Conservation (phyloP, 2,888 invertebrate genomes). For the Ectropis crepuscularia region DNA sequence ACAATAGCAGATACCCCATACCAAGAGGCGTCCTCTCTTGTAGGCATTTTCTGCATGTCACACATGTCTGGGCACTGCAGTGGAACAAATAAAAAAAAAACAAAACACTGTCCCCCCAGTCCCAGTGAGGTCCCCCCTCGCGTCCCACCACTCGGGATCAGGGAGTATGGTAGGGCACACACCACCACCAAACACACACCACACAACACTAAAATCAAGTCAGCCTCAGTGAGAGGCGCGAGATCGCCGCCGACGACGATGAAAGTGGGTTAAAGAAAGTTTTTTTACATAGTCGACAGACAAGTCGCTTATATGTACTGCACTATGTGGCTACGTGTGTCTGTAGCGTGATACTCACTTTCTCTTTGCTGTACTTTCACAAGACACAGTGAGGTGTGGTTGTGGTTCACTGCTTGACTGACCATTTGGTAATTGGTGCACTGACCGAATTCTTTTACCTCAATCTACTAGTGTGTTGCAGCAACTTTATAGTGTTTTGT, state of each 20-base stretch:
- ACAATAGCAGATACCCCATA: constrained; percentile 56
- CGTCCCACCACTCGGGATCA: constrained; percentile 75
- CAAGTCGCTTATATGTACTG: constrained; percentile 71
- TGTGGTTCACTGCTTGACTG: constrained; percentile 70
- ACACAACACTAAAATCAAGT: constrained; percentile 74
- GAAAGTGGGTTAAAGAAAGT: constrained; percentile 86
- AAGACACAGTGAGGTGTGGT: constrained; percentile 72
- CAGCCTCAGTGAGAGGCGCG: constrained; percentile 73
- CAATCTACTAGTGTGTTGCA: constrained; percentile 15
- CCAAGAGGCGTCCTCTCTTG: constrained; percentile 77
- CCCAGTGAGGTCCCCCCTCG: constrained; percentile 75
- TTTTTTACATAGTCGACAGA: constrained; percentile 73
- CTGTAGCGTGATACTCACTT: constrained; percentile 78
- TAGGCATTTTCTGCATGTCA: constrained; percentile 81
- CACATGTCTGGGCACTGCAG: constrained; percentile 61
- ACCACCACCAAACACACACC: constrained; percentile 74
- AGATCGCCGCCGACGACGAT: constrained; percentile 69
- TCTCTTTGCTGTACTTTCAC: constrained; percentile 83
- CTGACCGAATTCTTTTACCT: constrained; percentile 14
- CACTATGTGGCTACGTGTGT: constrained; percentile 62
- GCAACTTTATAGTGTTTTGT: background rate
- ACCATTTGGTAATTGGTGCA: constrained; percentile 54
- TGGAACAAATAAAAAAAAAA: constrained; percentile 54
- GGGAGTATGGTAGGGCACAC: constrained; percentile 81
- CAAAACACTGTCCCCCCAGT: constrained; percentile 62